Evolutionary conservation across 2,888 invertebrate genomes (phyloP), one percentile per base, ranked within the genome.

Genomic region (Sminthurinus aureus): DNA sequence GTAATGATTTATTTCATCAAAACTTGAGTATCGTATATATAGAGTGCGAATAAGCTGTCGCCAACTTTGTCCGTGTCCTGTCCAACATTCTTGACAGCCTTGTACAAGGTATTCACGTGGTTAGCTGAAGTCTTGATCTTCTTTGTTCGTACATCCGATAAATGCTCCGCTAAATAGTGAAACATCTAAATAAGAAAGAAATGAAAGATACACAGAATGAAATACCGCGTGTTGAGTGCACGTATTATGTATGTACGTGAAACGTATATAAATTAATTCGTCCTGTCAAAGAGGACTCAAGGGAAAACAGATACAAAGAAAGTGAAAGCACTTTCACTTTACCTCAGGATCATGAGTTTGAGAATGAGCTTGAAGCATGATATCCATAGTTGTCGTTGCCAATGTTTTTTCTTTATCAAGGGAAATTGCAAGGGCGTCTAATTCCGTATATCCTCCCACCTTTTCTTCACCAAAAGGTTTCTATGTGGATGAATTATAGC

Each of bases 21-120:
- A 69, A 87, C 77, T 83, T 88, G 85, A n/a, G 84, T 85, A 81
- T 88, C 88, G 74, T 86, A 88, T 20, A 85, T 83, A 81, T 87
- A 84, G 71, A 88, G 69, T 50, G 85, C 86, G 38, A 85, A 85
- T 18, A 52, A 51, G 3, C 80, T 24, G 12, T 82, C 80, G 51
- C 78, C 20, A 0, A 83, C 79, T 24, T 85, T 67, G 0, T 81
- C 8, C 13, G 13, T 11, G 8, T 52, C 52, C 20, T 12, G 22
- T 8, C 22, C 24, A 18, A 11, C 12, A 13, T 71, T 71, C 24
- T 71, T 24, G 22, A 71, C 24, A 4, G 22, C 24, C 24, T 24
- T 71, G 24, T 71, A 67, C n/a, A 87, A 75, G 6, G 84, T 82
- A 69, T 86, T 85, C 64, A 87, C 86, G 73, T 88, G 85, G 22